Evolutionary conservation across 64 coral and sea anemone genomes (phyloP), one percentile per base, ranked within the genome.

Genomic region (Stichodactyla helianthus): DNA sequence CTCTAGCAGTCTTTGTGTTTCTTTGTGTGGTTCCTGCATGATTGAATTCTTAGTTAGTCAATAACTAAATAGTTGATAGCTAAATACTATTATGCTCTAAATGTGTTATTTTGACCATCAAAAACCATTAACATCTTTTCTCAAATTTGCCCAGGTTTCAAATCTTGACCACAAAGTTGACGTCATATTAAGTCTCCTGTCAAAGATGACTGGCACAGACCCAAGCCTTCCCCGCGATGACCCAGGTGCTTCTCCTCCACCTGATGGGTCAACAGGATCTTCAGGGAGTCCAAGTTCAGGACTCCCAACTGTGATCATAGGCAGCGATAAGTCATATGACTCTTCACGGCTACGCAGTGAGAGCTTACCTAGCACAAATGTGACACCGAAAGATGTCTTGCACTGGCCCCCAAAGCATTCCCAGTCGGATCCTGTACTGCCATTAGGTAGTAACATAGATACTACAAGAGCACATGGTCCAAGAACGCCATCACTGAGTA

Each of bases 121-220:
- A 44, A 44, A 58, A 58, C 14, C 55, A 11, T 58, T 11, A 15
- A 15, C 55, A 1, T 58, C 8, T 15, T 58, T 58, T 58, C 14
- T 58, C 55, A 58, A 9, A 25, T 25, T 26, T 5, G 14, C 23
- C 19, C 54, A 84, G 82, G 82, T 84, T 31, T 7, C 82, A 7
- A 54, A 14, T n/a, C 3, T 84, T 2, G 82, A 84, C 18, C 82
- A 28, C 35, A 84, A 84, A 84, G 54, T 84, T 58, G 82, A 84
- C n/a, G 82, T 59, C 54, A 84, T 84, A 10, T n/a, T 84, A 8
- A 62, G n/a, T 84, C 20, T 84, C 13, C 55, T 84, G 2, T 52
- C 82, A 22, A 54, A 84, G 53, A 84, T 59, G 55, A 44, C 82
- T 6, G 82, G 82, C 4, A 35, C 53, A 52, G 58, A 84, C 18